These are phyloP conservation scores for Cottus gobio DNA, from an alignment of 2,113 vertebrate genomes.

Conservation along the genomic window DNA sequence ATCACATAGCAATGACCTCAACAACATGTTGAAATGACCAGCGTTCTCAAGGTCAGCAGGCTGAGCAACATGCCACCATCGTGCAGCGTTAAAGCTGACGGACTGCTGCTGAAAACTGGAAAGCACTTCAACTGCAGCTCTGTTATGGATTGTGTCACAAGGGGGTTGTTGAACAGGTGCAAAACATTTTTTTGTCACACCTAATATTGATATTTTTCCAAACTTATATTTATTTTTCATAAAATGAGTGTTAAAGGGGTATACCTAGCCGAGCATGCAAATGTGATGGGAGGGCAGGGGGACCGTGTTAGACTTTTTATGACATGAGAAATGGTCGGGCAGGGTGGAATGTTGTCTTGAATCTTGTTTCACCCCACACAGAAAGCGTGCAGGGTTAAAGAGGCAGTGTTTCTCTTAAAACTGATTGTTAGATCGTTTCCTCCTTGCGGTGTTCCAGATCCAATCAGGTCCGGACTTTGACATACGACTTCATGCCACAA, in stretches of 20 bases:
- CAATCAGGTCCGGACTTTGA: neutral
- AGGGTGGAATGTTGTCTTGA: neutral
- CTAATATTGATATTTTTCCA: neutral
- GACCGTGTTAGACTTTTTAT: neutral
- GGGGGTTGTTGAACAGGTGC: conserved; percentile 8
- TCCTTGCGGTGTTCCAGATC: neutral
- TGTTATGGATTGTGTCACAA: conserved; percentile 7
- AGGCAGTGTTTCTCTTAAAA: neutral
- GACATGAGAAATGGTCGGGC: neutral
- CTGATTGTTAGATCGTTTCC: neutral
- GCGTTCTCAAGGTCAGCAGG: conserved; percentile 16
- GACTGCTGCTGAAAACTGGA: conserved; percentile 10
- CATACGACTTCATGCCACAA: neutral
- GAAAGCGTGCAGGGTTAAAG: neutral
- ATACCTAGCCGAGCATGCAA: neutral
- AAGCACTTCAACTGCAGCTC: neutral
- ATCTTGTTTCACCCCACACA: neutral
- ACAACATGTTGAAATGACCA: conserved; percentile 10
- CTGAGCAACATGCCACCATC: conserved; percentile 34
- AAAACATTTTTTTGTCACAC: neutral
- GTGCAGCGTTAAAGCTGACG: conserved; percentile 3
- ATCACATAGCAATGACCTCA: neutral
- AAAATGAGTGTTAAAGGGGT: conserved; percentile 1
- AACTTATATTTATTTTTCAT: neutral
- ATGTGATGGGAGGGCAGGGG: neutral